phyloP scores from a whole-genome alignment of 2,113 vertebrate genomes.

The Epinephelus lanceolatus region DNA sequence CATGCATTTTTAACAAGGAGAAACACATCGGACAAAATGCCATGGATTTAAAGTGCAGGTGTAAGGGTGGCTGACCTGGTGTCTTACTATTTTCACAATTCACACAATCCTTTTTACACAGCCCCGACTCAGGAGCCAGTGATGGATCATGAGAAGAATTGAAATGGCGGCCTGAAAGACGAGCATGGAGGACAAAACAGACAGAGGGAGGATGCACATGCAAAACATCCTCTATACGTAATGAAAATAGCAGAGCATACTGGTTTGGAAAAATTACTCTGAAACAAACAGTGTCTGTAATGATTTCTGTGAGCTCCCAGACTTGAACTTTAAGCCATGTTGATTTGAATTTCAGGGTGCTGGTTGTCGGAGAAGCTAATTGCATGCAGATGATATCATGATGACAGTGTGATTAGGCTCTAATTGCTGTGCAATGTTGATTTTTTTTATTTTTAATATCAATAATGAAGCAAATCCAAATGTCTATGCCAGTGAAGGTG shows the following conservation, averaged over 20 bases:
- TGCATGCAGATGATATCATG: slow-evolving; percentile 43
- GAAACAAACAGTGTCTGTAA: slow-evolving; percentile 5
- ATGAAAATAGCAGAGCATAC: background rate
- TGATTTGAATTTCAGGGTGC: slow-evolving; percentile 43
- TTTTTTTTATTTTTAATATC: slow-evolving; percentile 23
- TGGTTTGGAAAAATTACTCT: slow-evolving; percentile 27
- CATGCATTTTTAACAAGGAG: slow-evolving; percentile 74
- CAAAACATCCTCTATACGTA: background rate
- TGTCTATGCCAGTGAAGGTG: background rate
- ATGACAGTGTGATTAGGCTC: slow-evolving; percentile 43
- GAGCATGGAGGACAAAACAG: slow-evolving; percentile 5
- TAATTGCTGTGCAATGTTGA: slow-evolving; percentile 38
- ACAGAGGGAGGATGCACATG: background rate
- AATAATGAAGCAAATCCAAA: slow-evolving; percentile 28
- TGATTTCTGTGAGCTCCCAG: slow-evolving; percentile 17
- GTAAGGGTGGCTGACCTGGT: slow-evolving; percentile 51
- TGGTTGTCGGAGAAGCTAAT: slow-evolving; percentile 52
- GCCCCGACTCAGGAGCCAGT: background rate
- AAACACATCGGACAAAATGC: slow-evolving; percentile 61
- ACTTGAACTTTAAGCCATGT: slow-evolving; percentile 26
- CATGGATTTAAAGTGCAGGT: slow-evolving; percentile 48
- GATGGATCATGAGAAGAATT: slow-evolving; percentile 10
- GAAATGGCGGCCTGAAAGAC: slow-evolving; percentile 1
- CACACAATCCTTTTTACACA: slow-evolving; percentile 27
- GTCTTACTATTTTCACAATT: slow-evolving; percentile 38